A percentile compares a stretch with the other conserved stretches of the same genome.
Evolutionary conservation across 2,888 invertebrate genomes (phyloP).

Genomic region (Prionchulus punctatus): DNA sequence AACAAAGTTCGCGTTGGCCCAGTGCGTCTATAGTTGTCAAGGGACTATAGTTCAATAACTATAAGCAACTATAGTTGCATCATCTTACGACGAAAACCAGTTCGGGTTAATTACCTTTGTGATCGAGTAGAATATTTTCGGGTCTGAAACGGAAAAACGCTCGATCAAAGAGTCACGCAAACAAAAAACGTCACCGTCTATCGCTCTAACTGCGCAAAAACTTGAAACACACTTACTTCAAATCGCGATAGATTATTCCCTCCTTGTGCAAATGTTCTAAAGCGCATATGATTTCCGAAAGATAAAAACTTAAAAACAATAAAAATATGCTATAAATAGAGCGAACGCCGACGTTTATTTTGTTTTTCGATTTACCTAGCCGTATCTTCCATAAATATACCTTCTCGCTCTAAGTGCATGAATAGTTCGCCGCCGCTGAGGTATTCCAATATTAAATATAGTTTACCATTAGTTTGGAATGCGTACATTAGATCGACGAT

Average conservation of each 20-base stretch:
- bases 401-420: constrained; percentile 95
- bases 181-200: too few relatives aligned
- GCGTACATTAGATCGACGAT: constrained; percentile 98
- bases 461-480: constrained; percentile 96
- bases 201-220: too few relatives aligned
- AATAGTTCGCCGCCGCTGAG: constrained; percentile 96
- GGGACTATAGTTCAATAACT: too few relatives aligned
- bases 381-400: constrained; percentile 93
- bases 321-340: constrained; percentile 6
- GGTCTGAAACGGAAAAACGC: too few relatives aligned
- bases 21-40: too few relatives aligned
- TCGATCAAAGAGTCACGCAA: too few relatives aligned
- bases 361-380: constrained; percentile 75
- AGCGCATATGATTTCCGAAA: constrained; percentile 90
- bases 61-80: too few relatives aligned
- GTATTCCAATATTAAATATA: constrained; percentile 97
- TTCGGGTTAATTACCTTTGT: constrained; percentile 43
- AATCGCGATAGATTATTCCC: constrained; percentile 94
- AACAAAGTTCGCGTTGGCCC: constrained; percentile 6
- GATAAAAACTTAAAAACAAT: constrained; percentile 58
- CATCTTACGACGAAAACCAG: too few relatives aligned
- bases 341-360: too few relatives aligned
- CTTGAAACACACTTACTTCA: too few relatives aligned
- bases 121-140: constrained; percentile 88
- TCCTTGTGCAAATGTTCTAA: constrained; percentile 78